Base-by-base conservation (phyloP, 2,888 invertebrate genomes). In the Xiphydria camelus region DNA sequence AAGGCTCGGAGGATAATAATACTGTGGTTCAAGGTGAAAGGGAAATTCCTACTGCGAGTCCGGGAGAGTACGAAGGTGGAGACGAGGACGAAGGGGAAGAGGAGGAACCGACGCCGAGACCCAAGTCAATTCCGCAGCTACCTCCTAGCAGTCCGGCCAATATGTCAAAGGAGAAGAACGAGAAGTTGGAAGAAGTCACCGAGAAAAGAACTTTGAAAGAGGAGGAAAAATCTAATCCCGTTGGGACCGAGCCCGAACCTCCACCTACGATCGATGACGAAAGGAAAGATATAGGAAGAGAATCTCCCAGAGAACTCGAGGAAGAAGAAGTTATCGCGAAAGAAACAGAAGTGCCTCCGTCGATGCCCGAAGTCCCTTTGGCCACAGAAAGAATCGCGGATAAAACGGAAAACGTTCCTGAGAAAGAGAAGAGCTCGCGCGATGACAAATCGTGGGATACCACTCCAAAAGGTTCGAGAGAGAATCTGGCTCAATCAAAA, bases 11-110 rank as follows among this genome's bases (percentile, higher is more conserved):
- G 3, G 68, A 66, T 31, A 55, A 50, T 3, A 52, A 45, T 4
- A 47, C 54, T 4, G 48, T 48, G 12, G 55, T 55, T 22, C 53
- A 57, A 17, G 52, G 59, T 2, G 68, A 67, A 49, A 54, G 59
- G 34, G 70, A 73, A 36, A 55, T 64, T 2, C 60, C 65, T 2
- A 66, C 70, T 1, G 71, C 65, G 3, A 75, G 74, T 59, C 69
- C 75, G 2, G 73, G 71, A 4, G 74, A 76, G 26, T 73, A 75
- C 46, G 73, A 73, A 32, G 74, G 70, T 2, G 73, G 73, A 0
- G 76, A 76, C 41, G 75, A 76, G 29, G 75, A 75, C 37, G 76
- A 76, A 20, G 75, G 75, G 0, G 75, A 76, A 21, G 75, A 70
- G 22, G 70, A 69, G 14, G 69, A 73, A 31, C 63, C 64, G 35